These are phyloP conservation scores for Solenodon paradoxus DNA, from an alignment of 2,113 vertebrate species.

Conservation along the genomic window DNA sequence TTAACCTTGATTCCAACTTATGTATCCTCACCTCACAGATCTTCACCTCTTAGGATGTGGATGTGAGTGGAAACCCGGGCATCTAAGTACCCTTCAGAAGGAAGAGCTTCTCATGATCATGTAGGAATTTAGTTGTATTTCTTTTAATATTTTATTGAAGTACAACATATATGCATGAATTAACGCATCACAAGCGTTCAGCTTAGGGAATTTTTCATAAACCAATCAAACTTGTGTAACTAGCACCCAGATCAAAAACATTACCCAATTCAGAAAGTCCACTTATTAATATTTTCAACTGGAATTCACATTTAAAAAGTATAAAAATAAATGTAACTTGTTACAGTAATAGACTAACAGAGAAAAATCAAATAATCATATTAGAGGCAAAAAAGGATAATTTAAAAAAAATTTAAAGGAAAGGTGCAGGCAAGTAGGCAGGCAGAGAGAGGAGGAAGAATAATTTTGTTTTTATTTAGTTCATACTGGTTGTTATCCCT, in stretches of 20 bases:
- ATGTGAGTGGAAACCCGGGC: background rate
- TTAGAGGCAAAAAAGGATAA: slow-evolving; percentile 30
- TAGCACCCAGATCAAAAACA: background rate
- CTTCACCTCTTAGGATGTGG: slow-evolving; percentile 16
- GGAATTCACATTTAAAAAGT: slow-evolving; percentile 9
- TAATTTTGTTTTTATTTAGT: too few species aligned
- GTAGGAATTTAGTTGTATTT: slow-evolving; percentile 7
- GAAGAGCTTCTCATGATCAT: background rate
- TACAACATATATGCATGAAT: background rate
- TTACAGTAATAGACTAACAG: background rate
- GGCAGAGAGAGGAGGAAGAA: too few species aligned
- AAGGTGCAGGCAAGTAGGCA: too few species aligned
- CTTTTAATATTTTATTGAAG: slow-evolving; percentile 8
- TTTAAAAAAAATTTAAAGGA: too few species aligned
- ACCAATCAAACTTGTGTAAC: background rate
- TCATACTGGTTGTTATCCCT: too few species aligned
- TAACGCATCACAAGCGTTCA: background rate
- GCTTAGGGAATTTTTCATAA: slow-evolving; percentile 29
- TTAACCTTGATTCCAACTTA: slow-evolving; percentile 1
- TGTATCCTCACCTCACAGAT: too few species aligned
- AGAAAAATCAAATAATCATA: background rate
- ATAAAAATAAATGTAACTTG: slow-evolving; percentile 17
- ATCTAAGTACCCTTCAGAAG: background rate
- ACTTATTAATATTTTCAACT: background rate
- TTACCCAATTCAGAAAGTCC: slow-evolving; percentile 23